Evolutionary conservation across 2,113 vertebrate species (phyloP).

Genomic region (Barbus barbus): DNA sequence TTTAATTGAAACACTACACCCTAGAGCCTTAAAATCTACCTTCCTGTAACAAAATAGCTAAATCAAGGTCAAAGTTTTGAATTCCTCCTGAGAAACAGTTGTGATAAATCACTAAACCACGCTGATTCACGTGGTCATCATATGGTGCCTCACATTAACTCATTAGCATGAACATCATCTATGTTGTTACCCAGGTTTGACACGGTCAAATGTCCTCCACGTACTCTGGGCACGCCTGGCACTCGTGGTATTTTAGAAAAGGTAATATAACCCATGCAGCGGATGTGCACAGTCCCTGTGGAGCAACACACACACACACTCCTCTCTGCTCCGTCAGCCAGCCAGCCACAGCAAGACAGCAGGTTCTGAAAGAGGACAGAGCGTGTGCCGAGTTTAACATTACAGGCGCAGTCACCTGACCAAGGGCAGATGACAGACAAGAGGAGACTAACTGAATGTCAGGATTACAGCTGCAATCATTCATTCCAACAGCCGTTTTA

Average conservation of each 20-base stretch:
- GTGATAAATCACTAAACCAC: not conserved
- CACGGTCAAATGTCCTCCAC: slow-evolving; percentile 14
- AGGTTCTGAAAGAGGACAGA: not conserved
- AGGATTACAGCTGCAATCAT: slow-evolving; percentile 23
- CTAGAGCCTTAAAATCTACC: not conserved
- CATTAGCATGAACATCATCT: slow-evolving; percentile 34
- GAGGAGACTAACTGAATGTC: not conserved
- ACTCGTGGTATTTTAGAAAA: slow-evolving; percentile 29
- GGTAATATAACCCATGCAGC: slow-evolving; percentile 37
- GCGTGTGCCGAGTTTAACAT: no score
- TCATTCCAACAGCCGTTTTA: slow-evolving; percentile 13
- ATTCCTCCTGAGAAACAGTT: not conserved
- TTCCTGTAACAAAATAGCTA: not conserved
- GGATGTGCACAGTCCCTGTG: not conserved
- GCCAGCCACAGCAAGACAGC: not conserved
- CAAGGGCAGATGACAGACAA: slow-evolving; percentile 20
- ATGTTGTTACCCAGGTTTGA: not conserved
- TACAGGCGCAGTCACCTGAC: not conserved
- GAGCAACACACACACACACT: not conserved
- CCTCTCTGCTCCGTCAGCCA: not conserved
- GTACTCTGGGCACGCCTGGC: not conserved
- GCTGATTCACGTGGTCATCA: not conserved
- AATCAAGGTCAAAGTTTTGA: not conserved
- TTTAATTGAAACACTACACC: not conserved
- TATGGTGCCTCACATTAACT: not conserved